Evolutionary conservation across 2,113 vertebrate species (phyloP), one percentile per base, ranked within the genome.

Genomic region (Lepidothrix coronata): DNA sequence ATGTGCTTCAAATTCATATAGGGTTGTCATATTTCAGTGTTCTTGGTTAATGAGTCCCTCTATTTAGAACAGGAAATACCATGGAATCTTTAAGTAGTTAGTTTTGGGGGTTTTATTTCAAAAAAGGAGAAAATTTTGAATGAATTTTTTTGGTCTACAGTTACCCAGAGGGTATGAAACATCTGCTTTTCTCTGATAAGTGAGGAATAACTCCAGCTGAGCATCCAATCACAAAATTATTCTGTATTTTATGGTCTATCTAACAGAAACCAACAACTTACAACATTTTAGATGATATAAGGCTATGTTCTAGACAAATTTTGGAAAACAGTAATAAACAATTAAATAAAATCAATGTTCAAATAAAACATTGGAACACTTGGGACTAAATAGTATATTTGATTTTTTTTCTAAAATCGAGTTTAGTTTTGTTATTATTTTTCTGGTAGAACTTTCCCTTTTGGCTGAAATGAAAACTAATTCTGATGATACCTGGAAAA

Each of bases 131-230:
- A 71, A 6, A 3, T 2, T 41, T 49, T 72, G 10, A 44, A 33
- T 70, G 15, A 41, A 31, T 93, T 91, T 68, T 30, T 79, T 48
- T 70, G 43, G 28, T 55, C 24, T 66, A 57, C 25, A 62, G 67
- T 73, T 86, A 93, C 59, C 82, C 88, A 80, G 85, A 94, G 88
- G 88, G 51, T 79, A 88, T 33, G 63, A 95, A 95, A 88, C 88
- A 88, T 94, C 85, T 94, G 94, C 11, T 94, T 96, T 74, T 84
- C 72, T 84, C 55, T n/a, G 72, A 67, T 94, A 91, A 95, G 41
- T 79, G 92, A 93, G 5, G 9, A 85, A 62, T 43, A 91, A 51
- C 72, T 86, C 75, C 88, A 88, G 66, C 55, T 90, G 88, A 90
- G 67, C 43, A 73, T 70, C 49, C 58, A 92, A 49, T 93, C 85